A percentile compares a stretch with the other conserved stretches of the same genome.
Evolutionary conservation across 2,888 invertebrate species (phyloP).

Genomic region (Caradrina clavipalpis): DNA sequence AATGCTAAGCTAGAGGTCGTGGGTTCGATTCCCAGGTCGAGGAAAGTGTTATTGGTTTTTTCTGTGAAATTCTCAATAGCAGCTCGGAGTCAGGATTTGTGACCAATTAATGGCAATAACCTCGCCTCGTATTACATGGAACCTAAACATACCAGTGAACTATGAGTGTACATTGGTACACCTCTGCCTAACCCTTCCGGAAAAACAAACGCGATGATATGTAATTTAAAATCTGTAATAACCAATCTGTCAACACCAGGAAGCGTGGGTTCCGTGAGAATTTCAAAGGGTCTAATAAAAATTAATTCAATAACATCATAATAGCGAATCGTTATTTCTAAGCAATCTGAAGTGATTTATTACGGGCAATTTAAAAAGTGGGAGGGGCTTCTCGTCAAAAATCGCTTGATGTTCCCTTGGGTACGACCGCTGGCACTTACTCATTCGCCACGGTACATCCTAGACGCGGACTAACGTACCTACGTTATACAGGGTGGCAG

Average conservation of each 20-base stretch:
- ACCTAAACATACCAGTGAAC: too few relatives aligned
- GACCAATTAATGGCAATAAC: too few relatives aligned
- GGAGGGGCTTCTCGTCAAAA: conserved; percentile 74
- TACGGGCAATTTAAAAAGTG: conserved; percentile 72
- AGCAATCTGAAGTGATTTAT: conserved; percentile 75
- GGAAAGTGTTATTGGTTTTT: too few relatives aligned
- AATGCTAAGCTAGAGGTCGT: too few relatives aligned
- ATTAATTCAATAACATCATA: conserved; percentile 62
- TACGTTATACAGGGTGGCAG: conserved; percentile 50
- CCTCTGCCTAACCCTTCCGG: too few relatives aligned
- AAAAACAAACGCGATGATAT: too few relatives aligned
- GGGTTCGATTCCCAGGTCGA: too few relatives aligned
- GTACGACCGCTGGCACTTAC: conserved; percentile 71
- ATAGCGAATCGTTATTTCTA: conserved; percentile 59
- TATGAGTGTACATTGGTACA: too few relatives aligned
- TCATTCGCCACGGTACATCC: conserved; percentile 75
- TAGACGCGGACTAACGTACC: conserved; percentile 48
- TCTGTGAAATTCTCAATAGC: too few relatives aligned
- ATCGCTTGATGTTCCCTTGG: conserved; percentile 72
- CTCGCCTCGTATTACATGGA: too few relatives aligned
- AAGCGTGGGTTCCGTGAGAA: conserved; percentile 32
- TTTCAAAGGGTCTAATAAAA: conserved; percentile 41
- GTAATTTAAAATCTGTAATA: not conserved
- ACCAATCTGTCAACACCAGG: conserved; percentile 10
- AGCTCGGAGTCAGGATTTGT: too few relatives aligned